These are phyloP conservation scores for Tyria jacobaeae DNA, from an alignment of 2,888 invertebrate genomes.

Conservation along the genomic window DNA sequence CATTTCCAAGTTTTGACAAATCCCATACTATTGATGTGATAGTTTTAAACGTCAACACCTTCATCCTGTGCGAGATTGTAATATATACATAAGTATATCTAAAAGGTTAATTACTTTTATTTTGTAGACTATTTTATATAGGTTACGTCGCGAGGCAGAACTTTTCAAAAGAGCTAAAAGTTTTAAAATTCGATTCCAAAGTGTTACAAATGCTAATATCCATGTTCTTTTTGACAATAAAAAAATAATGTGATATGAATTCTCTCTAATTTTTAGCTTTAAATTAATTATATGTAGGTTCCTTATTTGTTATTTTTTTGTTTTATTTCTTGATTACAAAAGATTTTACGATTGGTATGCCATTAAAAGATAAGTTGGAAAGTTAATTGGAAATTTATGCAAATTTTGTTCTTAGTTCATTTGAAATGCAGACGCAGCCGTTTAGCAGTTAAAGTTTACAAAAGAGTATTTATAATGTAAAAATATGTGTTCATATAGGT, in stretches of 20 bases:
- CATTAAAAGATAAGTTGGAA: slow-evolving; percentile 6
- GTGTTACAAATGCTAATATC: neutral
- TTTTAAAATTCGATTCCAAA: slow-evolving; percentile 22
- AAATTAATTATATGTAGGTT: neutral
- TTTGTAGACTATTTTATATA: slow-evolving; percentile 25
- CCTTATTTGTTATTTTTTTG: neutral
- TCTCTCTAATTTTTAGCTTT: no score
- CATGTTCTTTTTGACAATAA: neutral
- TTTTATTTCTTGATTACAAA: slow-evolving; percentile 4
- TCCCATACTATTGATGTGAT: neutral
- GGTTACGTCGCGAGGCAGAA: slow-evolving; percentile 61
- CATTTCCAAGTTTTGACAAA: neutral
- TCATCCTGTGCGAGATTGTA: neutral
- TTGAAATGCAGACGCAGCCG: neutral
- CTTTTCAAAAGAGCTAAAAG: slow-evolving; percentile 41
- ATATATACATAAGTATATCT: no score
- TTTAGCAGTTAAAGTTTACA: slow-evolving; percentile 15
- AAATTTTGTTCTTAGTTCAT: slow-evolving; percentile 21
- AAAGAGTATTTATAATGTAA: neutral
- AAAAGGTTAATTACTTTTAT: neutral
- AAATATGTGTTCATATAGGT: neutral
- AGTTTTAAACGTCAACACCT: neutral
- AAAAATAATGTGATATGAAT: neutral
- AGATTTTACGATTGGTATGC: slow-evolving; percentile 6
- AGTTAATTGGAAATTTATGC: slow-evolving; percentile 14